Evolutionary conservation across 1,140 invertebrate genomes (phyloP).

Genomic region (Psilanteris sp.): DNA sequence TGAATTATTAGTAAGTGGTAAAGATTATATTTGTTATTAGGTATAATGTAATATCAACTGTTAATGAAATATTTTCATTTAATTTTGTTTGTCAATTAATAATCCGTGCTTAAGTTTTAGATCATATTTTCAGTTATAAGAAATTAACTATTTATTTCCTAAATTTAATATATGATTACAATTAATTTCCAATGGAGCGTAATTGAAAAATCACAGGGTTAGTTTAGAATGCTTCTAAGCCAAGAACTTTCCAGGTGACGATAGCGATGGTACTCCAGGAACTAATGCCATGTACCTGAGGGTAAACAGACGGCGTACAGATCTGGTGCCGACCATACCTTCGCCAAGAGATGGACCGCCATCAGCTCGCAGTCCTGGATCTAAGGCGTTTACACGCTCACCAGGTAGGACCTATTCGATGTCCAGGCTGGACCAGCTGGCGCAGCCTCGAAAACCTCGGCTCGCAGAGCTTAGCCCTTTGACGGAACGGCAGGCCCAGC

Average conservation of each 20-base stretch:
- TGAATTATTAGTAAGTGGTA: too few species aligned
- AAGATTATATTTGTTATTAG: too few species aligned
- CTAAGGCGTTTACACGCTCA: constrained; percentile 83
- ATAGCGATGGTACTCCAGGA: constrained; percentile 80
- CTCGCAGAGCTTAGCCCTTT: constrained; percentile 81
- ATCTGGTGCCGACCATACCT: constrained; percentile 93
- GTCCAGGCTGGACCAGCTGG: constrained; percentile 92
- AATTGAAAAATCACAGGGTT: constrained; percentile 12
- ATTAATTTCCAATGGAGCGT: constrained; percentile 3
- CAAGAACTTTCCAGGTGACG: constrained; percentile 76
- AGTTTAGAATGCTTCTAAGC: constrained; percentile 68
- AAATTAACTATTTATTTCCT: constrained; percentile 4
- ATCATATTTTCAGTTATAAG: too few species aligned
- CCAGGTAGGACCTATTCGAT: constrained; percentile 95
- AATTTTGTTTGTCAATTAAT: too few species aligned
- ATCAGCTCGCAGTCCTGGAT: constrained; percentile 78
- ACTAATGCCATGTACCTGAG: constrained; percentile 82
- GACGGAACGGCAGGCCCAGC: constrained; percentile 76
- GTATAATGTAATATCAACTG: too few species aligned
- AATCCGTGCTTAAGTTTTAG: too few species aligned
- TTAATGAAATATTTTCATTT: too few species aligned
- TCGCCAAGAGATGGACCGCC: constrained; percentile 83
- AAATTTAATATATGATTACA: background rate
- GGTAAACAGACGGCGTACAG: constrained; percentile 91
- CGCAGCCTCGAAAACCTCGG: constrained; percentile 84